A percentile compares a stretch with the other conserved stretches of the same genome.
Conservation (phyloP, 2,888 invertebrate species). For the Drosophila subquinaria region DNA sequence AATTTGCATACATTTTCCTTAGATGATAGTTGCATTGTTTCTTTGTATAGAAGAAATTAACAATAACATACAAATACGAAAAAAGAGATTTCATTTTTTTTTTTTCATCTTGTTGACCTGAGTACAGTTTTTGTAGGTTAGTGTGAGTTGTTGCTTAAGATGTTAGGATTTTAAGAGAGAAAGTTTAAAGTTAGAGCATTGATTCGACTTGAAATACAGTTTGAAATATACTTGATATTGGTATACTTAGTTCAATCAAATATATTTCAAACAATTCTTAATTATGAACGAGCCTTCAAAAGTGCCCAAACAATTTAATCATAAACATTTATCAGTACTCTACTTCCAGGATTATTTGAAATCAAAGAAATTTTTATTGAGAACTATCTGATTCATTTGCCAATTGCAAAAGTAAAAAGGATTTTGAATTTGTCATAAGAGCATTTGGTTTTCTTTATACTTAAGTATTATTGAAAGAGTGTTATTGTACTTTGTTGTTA, state of each 20-base stretch:
- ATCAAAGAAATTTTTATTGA: constrained; percentile 5
- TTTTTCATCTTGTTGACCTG: constrained; percentile 67
- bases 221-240: constrained; percentile 54
- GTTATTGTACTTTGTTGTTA: constrained; percentile 41
- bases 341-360: constrained; percentile 34
- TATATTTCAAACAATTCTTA: constrained; percentile 25
- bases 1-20: constrained; percentile 85
- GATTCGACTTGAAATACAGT: constrained; percentile 50
- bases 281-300: constrained; percentile 8
- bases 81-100: constrained; percentile 82
- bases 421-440: constrained; percentile 15
- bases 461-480: constrained; percentile 21
- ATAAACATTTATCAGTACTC: constrained; percentile 35
- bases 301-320: constrained; percentile 36
- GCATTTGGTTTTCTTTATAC: constrained; percentile 26
- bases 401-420: constrained; percentile 14
- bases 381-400: background rate
- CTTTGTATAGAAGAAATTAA: constrained; percentile 83
- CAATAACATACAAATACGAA: constrained; percentile 86
- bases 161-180: constrained; percentile 53
- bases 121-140: constrained; percentile 68
- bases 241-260: constrained; percentile 24
- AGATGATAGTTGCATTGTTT: constrained; percentile 82
- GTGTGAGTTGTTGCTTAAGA: constrained; percentile 58
- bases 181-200: constrained; percentile 74